These are phyloP conservation scores for Prolemur simus DNA, from an alignment of 2,113 vertebrate species.

Conservation along the genomic window DNA sequence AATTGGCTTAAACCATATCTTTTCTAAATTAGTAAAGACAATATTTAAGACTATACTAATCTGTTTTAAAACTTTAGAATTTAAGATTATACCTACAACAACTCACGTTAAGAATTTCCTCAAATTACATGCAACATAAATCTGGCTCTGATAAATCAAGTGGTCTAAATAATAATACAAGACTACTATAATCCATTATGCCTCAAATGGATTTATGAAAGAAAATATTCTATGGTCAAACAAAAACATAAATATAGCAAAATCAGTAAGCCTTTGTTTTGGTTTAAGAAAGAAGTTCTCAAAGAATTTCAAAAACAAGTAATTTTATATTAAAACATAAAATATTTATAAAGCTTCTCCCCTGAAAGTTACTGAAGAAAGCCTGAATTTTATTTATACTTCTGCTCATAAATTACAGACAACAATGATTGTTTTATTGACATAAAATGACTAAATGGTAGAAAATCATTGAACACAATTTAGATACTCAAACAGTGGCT, in stretches of 20 bases:
- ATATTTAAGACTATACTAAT: neutral
- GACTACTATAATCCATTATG: neutral
- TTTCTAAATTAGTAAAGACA: constrained; percentile 24
- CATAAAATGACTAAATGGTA: constrained; percentile 41
- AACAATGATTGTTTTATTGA: constrained; percentile 2
- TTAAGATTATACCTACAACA: neutral
- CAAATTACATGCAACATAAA: constrained; percentile 8
- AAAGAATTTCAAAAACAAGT: constrained; percentile 36
- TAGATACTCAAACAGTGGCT: constrained; percentile 46
- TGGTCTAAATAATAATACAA: constrained; percentile 1
- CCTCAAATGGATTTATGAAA: neutral
- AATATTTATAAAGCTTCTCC: neutral
- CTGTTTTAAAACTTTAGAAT: constrained; percentile 49
- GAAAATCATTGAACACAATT: constrained; percentile 34
- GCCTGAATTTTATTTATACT: neutral
- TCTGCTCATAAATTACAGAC: neutral
- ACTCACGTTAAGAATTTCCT: neutral
- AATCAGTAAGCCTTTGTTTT: neutral
- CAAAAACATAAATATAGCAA: constrained; percentile 13
- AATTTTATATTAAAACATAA: constrained; percentile 23
- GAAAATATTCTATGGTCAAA: constrained; percentile 9
- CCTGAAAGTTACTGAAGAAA: constrained; percentile 20
- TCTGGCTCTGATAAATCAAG: constrained; percentile 11
- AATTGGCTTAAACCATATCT: neutral
- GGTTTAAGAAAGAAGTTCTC: neutral